Percentiles rank a stretch among this genome's conserved stretches.
phyloP scores from a whole-genome alignment of 1,140 invertebrate species.

The Cyclina sinensis region DNA sequence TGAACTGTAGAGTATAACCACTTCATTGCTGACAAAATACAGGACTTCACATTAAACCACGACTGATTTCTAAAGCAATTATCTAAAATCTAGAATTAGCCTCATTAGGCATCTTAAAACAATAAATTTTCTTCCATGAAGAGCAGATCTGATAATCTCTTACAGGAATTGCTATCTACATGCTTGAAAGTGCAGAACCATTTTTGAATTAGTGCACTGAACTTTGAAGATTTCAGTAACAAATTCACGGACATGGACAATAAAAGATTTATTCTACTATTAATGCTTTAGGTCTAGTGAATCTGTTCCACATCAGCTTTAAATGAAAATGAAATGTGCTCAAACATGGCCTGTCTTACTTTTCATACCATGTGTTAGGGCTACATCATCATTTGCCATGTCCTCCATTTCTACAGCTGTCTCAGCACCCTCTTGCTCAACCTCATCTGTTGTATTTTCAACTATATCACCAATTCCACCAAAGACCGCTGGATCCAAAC shows the following conservation, averaged over 20 bases:
- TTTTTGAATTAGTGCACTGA: background rate
- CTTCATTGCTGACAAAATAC: background rate
- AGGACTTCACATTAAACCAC: background rate
- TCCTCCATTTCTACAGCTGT: conserved; percentile 1
- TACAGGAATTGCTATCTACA: background rate
- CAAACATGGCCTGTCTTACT: conserved; percentile 11
- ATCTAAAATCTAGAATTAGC: conserved; percentile 5
- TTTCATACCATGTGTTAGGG: conserved; percentile 2
- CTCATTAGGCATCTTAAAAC: background rate
- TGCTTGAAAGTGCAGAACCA: background rate
- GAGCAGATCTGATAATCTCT: background rate
- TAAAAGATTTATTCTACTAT: conserved; percentile 8
- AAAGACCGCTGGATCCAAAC: background rate
- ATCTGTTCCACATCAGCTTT: background rate
- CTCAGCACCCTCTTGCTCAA: background rate
- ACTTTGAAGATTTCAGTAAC: conserved; percentile 7
- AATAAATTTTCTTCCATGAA: conserved; percentile 5
- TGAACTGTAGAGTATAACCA: conserved; percentile 5
- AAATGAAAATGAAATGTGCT: conserved; percentile 5
- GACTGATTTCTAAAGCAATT: conserved; percentile 8
- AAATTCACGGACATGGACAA: conserved; percentile 4
- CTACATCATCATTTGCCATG: conserved; percentile 7
- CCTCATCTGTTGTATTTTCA: background rate
- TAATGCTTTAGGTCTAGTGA: background rate
- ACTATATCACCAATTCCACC: background rate